Evolutionary conservation across 2,797 vertebrate genomes (phyloP).

Genomic region (Sebastes diploproa): DNA sequence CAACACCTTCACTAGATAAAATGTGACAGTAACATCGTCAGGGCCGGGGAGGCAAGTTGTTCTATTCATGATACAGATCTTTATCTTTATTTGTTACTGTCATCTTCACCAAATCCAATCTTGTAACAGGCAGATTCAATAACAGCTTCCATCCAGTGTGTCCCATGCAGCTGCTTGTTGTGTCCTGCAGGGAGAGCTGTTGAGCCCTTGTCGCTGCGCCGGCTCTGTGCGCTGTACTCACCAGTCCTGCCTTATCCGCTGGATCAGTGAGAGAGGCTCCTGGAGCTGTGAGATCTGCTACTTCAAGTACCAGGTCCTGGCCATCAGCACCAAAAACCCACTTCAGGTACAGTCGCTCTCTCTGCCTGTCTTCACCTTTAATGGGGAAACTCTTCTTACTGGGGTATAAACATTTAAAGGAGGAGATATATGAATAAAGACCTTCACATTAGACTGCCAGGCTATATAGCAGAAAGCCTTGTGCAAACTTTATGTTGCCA

Average conservation of each 20-base stretch:
- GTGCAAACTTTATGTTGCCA: background rate
- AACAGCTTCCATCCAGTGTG: background rate
- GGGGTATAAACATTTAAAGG: background rate
- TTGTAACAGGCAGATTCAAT: background rate
- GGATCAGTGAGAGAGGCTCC: conserved; percentile 91
- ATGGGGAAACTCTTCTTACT: background rate
- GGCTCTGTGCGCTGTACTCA: conserved; percentile 90
- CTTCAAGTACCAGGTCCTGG: conserved; percentile 92
- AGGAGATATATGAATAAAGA: background rate
- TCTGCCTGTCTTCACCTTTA: background rate
- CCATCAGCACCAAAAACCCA: conserved; percentile 92
- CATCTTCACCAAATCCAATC: background rate
- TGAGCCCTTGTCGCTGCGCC: conserved; percentile 88
- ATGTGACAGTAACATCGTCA: background rate
- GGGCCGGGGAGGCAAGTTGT: background rate
- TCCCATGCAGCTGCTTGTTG: conserved; percentile 10
- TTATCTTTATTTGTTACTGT: background rate
- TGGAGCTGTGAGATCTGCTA: conserved; percentile 94
- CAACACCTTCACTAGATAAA: background rate
- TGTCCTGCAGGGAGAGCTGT: conserved; percentile 85
- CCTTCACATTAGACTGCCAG: background rate
- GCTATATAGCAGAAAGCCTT: background rate
- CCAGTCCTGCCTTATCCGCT: conserved; percentile 91
- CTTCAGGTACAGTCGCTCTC: conserved; percentile 79
- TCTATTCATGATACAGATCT: background rate